Evolutionary conservation across 2,113 vertebrate species (phyloP).

Genomic region (Sphyrna mokarran): DNA sequence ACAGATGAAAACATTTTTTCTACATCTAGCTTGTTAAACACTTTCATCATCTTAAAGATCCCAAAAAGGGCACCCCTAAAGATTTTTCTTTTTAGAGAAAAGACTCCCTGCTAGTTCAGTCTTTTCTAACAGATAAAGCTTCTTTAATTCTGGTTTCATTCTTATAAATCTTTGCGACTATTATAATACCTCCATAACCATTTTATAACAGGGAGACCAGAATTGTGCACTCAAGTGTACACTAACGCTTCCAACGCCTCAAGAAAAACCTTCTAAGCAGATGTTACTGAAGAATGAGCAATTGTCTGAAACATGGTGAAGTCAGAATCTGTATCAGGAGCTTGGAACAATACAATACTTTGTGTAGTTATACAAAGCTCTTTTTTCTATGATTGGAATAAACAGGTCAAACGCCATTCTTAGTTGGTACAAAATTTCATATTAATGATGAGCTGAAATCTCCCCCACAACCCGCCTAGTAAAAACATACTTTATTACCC

Average conservation of each 20-base stretch:
- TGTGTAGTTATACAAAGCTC: neutral
- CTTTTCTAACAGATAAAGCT: neutral
- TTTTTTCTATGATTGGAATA: neutral
- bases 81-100: neutral
- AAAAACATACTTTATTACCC: neutral
- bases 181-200: neutral
- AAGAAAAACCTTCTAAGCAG: neutral
- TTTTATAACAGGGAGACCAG: neutral
- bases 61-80: neutral
- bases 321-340: neutral
- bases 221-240: neutral
- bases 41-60: neutral
- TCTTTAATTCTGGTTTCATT: neutral
- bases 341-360: conserved; percentile 4
- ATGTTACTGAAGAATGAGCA: neutral
- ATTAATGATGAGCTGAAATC: neutral
- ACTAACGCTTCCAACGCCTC: neutral
- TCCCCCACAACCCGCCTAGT: neutral
- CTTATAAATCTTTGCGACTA: neutral
- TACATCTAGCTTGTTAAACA: neutral
- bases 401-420: conserved; percentile 6
- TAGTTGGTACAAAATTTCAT: neutral
- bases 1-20: neutral
- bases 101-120: neutral
- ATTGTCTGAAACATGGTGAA: neutral